A percentile compares a stretch with the other conserved stretches of the same genome.
Conservation (phyloP, 2,797 vertebrate genomes). For the Limosa lapponica region DNA sequence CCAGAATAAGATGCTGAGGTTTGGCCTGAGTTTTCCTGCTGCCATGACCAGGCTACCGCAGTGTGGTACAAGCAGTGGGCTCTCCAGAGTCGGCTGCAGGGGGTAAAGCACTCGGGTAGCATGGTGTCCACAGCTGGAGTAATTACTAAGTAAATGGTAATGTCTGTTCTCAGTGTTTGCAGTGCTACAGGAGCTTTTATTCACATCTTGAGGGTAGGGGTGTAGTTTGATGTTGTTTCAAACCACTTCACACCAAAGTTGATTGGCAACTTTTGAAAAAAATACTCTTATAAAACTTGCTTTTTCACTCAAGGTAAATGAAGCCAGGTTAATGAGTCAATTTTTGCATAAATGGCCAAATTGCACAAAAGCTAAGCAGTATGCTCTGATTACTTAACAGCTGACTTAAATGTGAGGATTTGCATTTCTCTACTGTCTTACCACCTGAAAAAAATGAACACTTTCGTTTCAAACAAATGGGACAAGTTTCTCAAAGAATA, state of each 20-base stretch:
- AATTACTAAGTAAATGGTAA: background rate
- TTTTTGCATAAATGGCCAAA: constrained; percentile 82
- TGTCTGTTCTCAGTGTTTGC: background rate
- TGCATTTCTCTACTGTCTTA: constrained; percentile 57
- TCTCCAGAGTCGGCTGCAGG: constrained; percentile 38
- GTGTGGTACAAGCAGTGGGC: background rate
- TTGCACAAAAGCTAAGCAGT: constrained; percentile 58
- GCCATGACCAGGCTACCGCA: background rate
- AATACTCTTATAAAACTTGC: background rate
- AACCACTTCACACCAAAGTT: background rate
- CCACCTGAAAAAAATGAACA: background rate
- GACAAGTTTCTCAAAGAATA: background rate
- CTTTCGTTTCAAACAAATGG: background rate
- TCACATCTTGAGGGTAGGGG: background rate
- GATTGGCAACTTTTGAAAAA: constrained; percentile 8
- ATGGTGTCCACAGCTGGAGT: constrained; percentile 65
- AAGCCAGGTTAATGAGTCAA: constrained; percentile 67
- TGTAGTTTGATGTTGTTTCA: background rate
- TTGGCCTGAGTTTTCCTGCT: background rate
- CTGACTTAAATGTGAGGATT: constrained; percentile 71
- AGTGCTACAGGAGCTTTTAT: background rate
- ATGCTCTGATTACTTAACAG: constrained; percentile 72
- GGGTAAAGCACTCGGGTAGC: constrained; percentile 72
- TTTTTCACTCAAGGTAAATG: background rate
- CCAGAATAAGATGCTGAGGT: background rate